phyloP scores from a whole-genome alignment of 2,888 invertebrate species.

The Eulithis prunata region DNA sequence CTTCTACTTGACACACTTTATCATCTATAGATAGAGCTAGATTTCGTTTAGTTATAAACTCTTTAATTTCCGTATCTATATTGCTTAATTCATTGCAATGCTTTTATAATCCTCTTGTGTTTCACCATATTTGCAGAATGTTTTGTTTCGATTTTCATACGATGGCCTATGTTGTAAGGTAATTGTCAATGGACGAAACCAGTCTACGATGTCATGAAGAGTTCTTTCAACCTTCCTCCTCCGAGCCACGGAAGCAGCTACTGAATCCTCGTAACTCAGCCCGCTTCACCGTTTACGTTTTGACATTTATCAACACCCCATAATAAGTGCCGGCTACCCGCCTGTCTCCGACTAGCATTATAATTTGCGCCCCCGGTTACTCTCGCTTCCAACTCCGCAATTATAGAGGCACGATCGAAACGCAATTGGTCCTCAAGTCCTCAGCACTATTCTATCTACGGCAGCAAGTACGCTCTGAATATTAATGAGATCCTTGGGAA shows the following conservation, averaged over 20 bases:
- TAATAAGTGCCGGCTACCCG: constrained; percentile 54
- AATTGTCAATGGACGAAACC: background rate
- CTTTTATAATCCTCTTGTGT: no score
- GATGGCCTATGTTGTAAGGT: background rate
- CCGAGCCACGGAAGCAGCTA: constrained; percentile 22
- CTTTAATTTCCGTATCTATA: background rate
- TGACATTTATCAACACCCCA: constrained; percentile 63
- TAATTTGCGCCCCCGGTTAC: constrained; percentile 57
- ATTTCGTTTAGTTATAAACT: background rate
- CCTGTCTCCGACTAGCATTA: constrained; percentile 46
- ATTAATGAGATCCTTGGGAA: constrained; percentile 62
- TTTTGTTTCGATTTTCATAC: no score
- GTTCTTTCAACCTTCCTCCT: constrained; percentile 10
- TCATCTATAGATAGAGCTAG: background rate
- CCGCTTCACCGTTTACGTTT: constrained; percentile 41
- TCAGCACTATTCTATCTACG: constrained; percentile 46
- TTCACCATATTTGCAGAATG: no score
- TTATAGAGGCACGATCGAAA: constrained; percentile 54
- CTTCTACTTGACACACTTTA: constrained; percentile 6
- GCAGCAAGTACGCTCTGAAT: constrained; percentile 60
- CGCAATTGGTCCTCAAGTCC: constrained; percentile 50
- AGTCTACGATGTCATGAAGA: background rate
- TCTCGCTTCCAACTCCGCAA: constrained; percentile 56
- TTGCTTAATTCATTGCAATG: background rate
- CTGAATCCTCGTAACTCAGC: constrained; percentile 25